Conservation (phyloP, 2,113 vertebrate genomes). For the Pituophis catenifer region DNA sequence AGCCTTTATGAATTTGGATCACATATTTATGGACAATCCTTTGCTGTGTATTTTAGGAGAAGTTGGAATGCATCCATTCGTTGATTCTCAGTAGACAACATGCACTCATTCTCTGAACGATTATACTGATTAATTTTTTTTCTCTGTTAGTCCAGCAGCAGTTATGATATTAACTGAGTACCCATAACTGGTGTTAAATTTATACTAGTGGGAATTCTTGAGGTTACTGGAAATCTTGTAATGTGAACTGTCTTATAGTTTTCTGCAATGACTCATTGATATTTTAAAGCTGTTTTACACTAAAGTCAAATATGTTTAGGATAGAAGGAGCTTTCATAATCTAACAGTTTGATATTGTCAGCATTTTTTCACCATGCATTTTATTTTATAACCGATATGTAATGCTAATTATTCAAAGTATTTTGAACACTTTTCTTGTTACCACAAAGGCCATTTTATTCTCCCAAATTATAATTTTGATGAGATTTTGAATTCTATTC, state of each 20-base stretch:
- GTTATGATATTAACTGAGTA: not conserved
- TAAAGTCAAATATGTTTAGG: not conserved
- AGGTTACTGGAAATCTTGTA: not conserved
- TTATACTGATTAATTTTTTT: not conserved
- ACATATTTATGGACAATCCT: not conserved
- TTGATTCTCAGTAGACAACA: not conserved
- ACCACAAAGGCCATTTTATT: not conserved
- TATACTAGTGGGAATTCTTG: not conserved
- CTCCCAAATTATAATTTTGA: not conserved
- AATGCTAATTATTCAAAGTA: not conserved
- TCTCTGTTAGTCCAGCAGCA: not conserved
- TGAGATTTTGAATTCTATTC: not conserved
- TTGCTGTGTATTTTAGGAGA: not conserved
- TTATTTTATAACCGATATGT: not conserved
- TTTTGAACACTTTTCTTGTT: not conserved
- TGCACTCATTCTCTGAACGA: not conserved
- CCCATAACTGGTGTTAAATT: not conserved
- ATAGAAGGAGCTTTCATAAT: not conserved
- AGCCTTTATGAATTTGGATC: not conserved
- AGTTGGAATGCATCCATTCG: not conserved
- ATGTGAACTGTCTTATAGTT: not conserved
- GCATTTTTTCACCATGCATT: not conserved
- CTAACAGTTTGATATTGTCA: not conserved
- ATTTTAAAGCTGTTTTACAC: not conserved
- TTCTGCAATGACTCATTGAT: not conserved